phyloP scores from a whole-genome alignment of 2,113 vertebrate species.

The Micronisus gabar region DNA sequence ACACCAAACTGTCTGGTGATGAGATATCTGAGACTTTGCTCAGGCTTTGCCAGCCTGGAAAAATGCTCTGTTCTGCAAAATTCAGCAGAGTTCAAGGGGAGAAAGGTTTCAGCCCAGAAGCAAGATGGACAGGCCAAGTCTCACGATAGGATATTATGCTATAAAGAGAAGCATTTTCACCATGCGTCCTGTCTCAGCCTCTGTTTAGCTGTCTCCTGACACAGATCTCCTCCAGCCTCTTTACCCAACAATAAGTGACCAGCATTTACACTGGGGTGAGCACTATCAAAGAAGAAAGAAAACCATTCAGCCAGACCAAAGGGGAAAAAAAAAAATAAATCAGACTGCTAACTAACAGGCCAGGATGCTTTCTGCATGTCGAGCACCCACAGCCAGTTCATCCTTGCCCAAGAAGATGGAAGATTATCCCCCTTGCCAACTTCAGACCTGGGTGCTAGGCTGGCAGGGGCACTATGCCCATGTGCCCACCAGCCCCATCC shows the following conservation, averaged over 20 bases:
- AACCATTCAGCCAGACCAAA: not conserved
- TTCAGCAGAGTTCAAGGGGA: not conserved
- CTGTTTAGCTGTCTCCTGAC: not conserved
- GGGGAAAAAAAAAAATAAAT: too few relatives aligned
- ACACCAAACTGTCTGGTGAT: not conserved
- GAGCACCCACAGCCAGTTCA: not conserved
- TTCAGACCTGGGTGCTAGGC: fast-evolving
- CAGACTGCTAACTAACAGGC: not conserved
- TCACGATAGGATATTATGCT: not conserved
- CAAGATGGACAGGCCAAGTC: not conserved
- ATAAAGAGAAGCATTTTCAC: not conserved
- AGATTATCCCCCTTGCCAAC: not conserved
- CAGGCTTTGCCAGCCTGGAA: not conserved
- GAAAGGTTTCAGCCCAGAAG: not conserved
- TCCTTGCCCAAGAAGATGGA: not conserved
- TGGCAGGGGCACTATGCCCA: not conserved
- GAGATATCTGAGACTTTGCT: not conserved
- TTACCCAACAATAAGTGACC: not conserved
- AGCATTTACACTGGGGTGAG: not conserved
- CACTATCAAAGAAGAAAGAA: not conserved
- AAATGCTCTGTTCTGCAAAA: not conserved
- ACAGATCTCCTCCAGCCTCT: not conserved
- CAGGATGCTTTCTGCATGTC: not conserved
- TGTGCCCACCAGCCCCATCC: not conserved
- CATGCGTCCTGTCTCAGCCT: not conserved